Conservation (phyloP, 1,140 invertebrate genomes). For the Drosophila sulfurigaster region DNA sequence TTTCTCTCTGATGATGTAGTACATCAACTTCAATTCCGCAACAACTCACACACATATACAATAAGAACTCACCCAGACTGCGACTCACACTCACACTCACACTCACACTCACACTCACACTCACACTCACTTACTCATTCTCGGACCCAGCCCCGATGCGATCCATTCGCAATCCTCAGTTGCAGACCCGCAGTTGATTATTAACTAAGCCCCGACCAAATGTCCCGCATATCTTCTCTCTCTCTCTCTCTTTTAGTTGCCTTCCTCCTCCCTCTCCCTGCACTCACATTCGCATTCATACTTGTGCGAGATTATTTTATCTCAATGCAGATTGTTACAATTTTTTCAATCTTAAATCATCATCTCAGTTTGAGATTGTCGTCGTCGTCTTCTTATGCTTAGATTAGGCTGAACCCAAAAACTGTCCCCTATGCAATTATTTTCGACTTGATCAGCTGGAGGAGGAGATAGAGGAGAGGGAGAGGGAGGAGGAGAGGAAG, state of each 20-base stretch:
- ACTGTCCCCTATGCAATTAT: slow-evolving; percentile 31
- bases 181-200: slow-evolving; percentile 57
- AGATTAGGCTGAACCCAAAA: slow-evolving; percentile 35
- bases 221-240: slow-evolving; percentile 69
- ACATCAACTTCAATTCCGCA: slow-evolving; percentile 73
- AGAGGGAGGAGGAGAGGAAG: background rate
- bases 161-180: background rate
- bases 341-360: slow-evolving; percentile 75
- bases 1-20: slow-evolving; percentile 48
- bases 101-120: background rate
- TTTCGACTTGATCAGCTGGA: background rate
- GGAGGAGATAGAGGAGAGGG: no score
- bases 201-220: slow-evolving; percentile 69
- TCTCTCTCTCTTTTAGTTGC: slow-evolving; percentile 9
- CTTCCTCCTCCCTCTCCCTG: slow-evolving; percentile 31
- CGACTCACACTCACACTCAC: background rate
- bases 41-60: slow-evolving; percentile 53
- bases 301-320: slow-evolving; percentile 68
- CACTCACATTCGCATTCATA: slow-evolving; percentile 1
- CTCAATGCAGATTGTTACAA: slow-evolving; percentile 57
- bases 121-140: no score
- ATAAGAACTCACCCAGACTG: slow-evolving; percentile 41
- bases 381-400: background rate
- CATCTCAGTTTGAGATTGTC: slow-evolving; percentile 46
- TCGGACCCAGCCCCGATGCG: background rate